These are phyloP conservation scores for Trichoplusia ni DNA, from an alignment of 1,140 invertebrate species.

Conservation along the genomic window DNA sequence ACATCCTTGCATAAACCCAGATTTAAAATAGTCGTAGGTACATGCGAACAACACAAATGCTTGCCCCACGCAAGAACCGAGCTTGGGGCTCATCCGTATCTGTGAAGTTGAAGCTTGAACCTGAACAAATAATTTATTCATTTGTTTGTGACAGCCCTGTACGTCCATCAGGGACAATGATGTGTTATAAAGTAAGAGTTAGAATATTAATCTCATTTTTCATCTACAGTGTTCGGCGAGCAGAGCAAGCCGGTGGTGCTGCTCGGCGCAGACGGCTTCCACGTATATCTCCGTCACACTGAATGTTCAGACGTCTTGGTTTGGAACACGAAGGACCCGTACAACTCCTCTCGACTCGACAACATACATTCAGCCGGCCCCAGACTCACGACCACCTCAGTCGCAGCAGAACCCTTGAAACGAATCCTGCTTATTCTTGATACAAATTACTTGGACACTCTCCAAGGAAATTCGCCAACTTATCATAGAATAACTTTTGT, in stretches of 20 bases:
- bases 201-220: constrained; percentile 6
- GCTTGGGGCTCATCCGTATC: no score
- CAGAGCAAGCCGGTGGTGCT: constrained; percentile 48
- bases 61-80: no score
- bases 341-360: constrained; percentile 42
- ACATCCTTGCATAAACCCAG: no score
- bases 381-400: constrained; percentile 48
- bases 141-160: no score
- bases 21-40: no score
- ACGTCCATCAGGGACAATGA: no score
- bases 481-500: constrained; percentile 60
- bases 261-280: constrained; percentile 45
- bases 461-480: constrained; percentile 41
- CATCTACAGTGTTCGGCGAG: constrained; percentile 53
- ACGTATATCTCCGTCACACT: constrained; percentile 51
- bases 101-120: no score
- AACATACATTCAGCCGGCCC: constrained; percentile 55
- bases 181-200: background rate
- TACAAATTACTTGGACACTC: constrained; percentile 53
- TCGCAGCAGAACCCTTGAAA: constrained; percentile 43
- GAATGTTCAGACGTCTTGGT: constrained; percentile 54
- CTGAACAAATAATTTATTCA: no score
- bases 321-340: constrained; percentile 49
- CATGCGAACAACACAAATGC: no score
- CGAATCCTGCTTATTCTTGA: constrained; percentile 48